Percentiles rank a stretch among this genome's conserved stretches.
phyloP scores from a whole-genome alignment of 2,888 invertebrate species.

The Thumatha senex region DNA sequence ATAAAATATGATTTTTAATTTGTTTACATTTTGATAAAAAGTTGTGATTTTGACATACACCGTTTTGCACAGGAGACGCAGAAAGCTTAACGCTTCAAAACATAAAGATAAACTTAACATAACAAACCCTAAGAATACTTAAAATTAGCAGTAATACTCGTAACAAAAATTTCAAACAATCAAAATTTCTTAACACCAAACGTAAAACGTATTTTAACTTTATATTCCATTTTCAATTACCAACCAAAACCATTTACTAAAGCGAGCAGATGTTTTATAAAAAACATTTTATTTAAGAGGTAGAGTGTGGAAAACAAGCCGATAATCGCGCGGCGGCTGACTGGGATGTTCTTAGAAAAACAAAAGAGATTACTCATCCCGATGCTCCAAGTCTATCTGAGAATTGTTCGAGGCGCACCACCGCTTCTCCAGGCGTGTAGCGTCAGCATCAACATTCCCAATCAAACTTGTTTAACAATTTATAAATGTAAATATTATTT shows the following conservation, averaged over 20 bases:
- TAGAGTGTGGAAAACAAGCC: slow-evolving; percentile 56
- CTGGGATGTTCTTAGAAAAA: slow-evolving; percentile 73
- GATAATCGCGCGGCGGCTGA: slow-evolving; percentile 63
- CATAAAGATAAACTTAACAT: too few species aligned
- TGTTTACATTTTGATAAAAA: too few species aligned
- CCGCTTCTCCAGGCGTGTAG: slow-evolving; percentile 55
- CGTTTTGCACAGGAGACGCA: too few species aligned
- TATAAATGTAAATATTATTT: too few species aligned
- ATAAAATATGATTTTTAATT: too few species aligned
- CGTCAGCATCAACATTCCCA: slow-evolving; percentile 51
- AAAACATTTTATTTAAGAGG: slow-evolving; percentile 48
- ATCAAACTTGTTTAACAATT: slow-evolving; percentile 1
- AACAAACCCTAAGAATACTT: not conserved
- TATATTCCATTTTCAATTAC: slow-evolving; percentile 29
- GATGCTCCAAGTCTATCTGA: slow-evolving; percentile 77
- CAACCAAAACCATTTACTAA: slow-evolving; percentile 16
- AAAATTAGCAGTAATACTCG: not conserved
- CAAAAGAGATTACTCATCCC: slow-evolving; percentile 83
- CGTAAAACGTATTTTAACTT: slow-evolving; percentile 21
- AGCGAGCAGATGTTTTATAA: slow-evolving; percentile 35
- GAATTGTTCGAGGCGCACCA: slow-evolving; percentile 73
- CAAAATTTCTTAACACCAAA: slow-evolving; percentile 9
- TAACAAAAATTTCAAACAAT: not conserved
- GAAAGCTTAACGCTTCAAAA: too few species aligned
- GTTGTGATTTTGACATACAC: not conserved